Evolutionary conservation across 2,113 vertebrate genomes (phyloP).

Genomic region (Saguinus imperator): DNA sequence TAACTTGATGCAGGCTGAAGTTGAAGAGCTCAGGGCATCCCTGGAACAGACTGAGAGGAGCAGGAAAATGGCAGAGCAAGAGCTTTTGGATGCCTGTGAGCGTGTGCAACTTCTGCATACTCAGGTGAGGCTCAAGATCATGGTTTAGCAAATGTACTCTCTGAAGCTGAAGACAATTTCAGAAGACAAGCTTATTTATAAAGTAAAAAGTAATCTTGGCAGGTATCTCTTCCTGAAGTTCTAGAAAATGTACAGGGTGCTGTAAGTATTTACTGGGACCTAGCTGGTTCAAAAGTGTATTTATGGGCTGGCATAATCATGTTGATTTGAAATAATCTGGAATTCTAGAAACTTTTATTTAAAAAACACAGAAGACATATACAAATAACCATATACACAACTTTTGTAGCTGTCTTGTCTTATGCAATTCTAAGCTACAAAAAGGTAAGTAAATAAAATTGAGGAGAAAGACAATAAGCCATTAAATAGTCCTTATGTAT

Average conservation of each 20-base stretch:
- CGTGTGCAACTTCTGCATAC: slow-evolving; percentile 87
- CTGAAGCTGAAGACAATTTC: neutral
- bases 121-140: slow-evolving; percentile 79
- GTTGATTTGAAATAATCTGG: neutral
- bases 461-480: neutral
- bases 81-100: slow-evolving; percentile 86
- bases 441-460: neutral
- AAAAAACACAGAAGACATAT: neutral
- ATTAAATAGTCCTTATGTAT: neutral
- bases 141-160: neutral
- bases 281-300: neutral
- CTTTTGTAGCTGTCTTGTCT: neutral
- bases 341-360: neutral
- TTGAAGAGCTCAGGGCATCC: slow-evolving; percentile 83
- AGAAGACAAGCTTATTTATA: neutral
- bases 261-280: neutral
- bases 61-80: slow-evolving; percentile 86
- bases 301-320: neutral
- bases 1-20: slow-evolving; percentile 85
- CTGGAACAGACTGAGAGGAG: slow-evolving; percentile 87
- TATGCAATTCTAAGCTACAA: neutral
- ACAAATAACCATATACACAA: neutral
- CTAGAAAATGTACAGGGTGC: neutral
- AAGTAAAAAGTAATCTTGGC: neutral
- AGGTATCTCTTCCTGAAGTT: neutral